Conservation (phyloP, 2,888 invertebrate species). For the Lochmaea crataegi region DNA sequence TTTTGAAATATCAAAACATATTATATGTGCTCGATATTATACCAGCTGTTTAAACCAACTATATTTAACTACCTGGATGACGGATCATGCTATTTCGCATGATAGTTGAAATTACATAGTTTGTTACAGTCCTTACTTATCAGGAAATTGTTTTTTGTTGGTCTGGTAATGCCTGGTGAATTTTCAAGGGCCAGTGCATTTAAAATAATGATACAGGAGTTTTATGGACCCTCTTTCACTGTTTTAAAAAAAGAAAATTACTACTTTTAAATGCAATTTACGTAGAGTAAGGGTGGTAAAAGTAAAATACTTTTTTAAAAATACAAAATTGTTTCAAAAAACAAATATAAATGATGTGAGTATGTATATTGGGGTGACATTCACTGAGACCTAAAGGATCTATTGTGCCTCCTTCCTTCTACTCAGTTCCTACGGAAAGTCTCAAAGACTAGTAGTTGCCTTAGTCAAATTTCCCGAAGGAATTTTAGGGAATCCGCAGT, state of each 20-base stretch:
- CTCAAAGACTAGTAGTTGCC: no score
- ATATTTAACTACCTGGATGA: conserved; percentile 24
- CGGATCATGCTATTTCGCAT: conserved; percentile 16
- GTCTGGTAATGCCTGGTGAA: background rate
- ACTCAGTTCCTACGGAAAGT: no score
- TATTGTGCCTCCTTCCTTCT: no score
- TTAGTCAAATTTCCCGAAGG: no score
- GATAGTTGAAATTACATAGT: conserved; percentile 13
- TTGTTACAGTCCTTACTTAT: background rate
- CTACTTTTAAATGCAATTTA: background rate
- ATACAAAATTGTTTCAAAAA: no score
- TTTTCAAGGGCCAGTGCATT: conserved; percentile 5
- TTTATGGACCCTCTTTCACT: background rate
- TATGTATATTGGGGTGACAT: no score
- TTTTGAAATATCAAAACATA: conserved; percentile 31
- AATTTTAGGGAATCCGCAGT: no score
- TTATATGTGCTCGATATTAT: conserved; percentile 22
- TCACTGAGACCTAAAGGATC: no score
- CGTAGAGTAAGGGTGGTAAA: no score
- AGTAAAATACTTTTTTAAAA: no score
- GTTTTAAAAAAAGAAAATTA: background rate
- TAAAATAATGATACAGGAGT: background rate
- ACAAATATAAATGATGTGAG: no score
- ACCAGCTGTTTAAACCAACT: conserved; percentile 26
- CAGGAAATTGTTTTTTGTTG: conserved; percentile 18